phyloP scores from a whole-genome alignment of 2,888 invertebrate genomes.

The Xestoiulus laeticollis region DNA sequence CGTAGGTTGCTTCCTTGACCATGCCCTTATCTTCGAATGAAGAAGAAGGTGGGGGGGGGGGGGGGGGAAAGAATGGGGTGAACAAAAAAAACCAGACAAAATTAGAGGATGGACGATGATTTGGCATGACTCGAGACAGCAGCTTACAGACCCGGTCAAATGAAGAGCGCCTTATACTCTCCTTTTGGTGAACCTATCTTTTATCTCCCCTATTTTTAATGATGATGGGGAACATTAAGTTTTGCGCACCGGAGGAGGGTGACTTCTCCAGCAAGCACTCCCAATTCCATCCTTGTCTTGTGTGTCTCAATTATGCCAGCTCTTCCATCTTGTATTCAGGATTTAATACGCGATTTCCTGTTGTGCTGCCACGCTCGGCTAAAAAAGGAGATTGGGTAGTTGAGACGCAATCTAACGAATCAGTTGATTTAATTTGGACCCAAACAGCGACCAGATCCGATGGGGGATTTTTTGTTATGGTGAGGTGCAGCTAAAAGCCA shows the following conservation, averaged over 20 bases:
- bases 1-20: neutral
- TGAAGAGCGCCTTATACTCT: neutral
- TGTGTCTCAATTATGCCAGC: neutral
- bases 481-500: neutral
- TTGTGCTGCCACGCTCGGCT: neutral
- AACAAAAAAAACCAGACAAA: neutral
- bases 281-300: neutral
- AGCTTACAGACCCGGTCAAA: neutral
- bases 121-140: neutral
- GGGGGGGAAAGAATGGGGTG: neutral
- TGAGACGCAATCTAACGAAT: neutral
- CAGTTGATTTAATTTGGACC: neutral
- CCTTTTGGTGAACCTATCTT: neutral
- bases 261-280: neutral
- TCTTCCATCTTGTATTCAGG: neutral
- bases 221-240: conserved; percentile 1
- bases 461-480: too few species aligned
- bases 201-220: neutral
- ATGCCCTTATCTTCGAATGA: neutral
- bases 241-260: neutral
- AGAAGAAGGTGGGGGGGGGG: too few species aligned
- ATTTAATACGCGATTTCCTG: conserved; percentile 8
- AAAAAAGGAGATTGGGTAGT: neutral
- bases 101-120: neutral
- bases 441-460: neutral